These are phyloP conservation scores for Falco cherrug DNA, from an alignment of 2,797 vertebrate species.

Conservation along the genomic window DNA sequence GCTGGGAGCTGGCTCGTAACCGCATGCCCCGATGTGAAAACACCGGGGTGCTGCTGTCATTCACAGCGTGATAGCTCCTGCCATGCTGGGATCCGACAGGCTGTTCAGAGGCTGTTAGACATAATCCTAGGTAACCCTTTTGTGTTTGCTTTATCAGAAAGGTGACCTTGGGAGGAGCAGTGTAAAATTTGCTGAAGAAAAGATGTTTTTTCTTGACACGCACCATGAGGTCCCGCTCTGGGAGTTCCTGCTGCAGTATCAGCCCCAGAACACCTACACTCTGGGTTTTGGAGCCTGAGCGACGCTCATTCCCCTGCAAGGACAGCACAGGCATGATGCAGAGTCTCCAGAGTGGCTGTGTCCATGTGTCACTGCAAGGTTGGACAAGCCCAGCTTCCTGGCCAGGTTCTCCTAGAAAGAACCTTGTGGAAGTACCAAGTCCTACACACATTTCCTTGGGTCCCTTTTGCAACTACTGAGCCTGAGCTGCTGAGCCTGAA, in stretches of 20 bases:
- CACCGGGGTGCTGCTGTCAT: not conserved
- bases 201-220: slow-evolving; percentile 10
- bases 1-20: not conserved
- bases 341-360: not conserved
- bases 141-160: slow-evolving; percentile 25
- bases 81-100: not conserved
- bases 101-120: not conserved
- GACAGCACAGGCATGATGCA: fast-evolving
- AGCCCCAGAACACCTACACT: not conserved
- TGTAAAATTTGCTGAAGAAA: not conserved
- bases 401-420: not conserved
- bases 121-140: not conserved
- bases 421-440: not conserved
- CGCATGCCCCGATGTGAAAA: not conserved
- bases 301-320: not conserved
- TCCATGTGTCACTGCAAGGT: not conserved
- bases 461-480: not conserved
- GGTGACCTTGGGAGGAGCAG: not conserved
- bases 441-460: not conserved
- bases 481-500: not conserved
- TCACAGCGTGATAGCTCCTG: not conserved
- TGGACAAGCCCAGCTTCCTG: not conserved
- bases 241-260: not conserved
- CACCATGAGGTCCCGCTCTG: not conserved
- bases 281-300: not conserved